These are phyloP conservation scores for Nyctereutes procyonoides DNA, from an alignment of 2,113 vertebrate species.

Conservation along the genomic window DNA sequence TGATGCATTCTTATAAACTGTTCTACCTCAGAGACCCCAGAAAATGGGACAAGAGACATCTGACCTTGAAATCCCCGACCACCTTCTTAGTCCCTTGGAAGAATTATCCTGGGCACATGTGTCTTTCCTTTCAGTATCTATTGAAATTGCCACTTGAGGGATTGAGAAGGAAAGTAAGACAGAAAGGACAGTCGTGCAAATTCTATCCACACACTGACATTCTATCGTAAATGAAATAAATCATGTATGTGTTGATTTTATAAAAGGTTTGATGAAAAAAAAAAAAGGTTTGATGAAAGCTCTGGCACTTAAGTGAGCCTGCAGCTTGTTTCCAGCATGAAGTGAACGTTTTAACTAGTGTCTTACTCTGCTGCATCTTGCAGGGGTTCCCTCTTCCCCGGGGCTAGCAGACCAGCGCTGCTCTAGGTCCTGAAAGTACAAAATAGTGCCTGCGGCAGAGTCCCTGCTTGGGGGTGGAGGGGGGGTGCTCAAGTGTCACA, in stretches of 20 bases:
- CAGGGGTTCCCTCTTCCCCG: neutral
- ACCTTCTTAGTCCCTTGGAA: neutral
- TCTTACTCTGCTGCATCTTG: neutral
- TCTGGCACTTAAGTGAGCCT: conserved; percentile 5
- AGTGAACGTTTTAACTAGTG: neutral
- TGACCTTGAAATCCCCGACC: neutral
- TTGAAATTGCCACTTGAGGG: neutral
- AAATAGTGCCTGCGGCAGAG: neutral
- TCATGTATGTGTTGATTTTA: neutral
- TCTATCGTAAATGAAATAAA: neutral
- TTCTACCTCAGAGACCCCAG: neutral
- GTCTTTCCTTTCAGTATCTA: neutral
- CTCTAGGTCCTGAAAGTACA: neutral
- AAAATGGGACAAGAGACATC: neutral
- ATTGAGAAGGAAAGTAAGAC: neutral
- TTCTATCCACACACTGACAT: neutral
- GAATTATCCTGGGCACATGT: neutral
- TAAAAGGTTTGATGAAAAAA: neutral
- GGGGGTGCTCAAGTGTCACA: neutral
- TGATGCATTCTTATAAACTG: neutral
- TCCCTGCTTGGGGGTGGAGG: neutral
- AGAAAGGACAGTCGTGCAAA: neutral
- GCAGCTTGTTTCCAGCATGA: neutral
- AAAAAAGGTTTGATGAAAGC: neutral
- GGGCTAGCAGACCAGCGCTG: neutral